Evolutionary conservation across 2,113 vertebrate genomes (phyloP).

Genomic region (Sphaerodactylus townsendi): DNA sequence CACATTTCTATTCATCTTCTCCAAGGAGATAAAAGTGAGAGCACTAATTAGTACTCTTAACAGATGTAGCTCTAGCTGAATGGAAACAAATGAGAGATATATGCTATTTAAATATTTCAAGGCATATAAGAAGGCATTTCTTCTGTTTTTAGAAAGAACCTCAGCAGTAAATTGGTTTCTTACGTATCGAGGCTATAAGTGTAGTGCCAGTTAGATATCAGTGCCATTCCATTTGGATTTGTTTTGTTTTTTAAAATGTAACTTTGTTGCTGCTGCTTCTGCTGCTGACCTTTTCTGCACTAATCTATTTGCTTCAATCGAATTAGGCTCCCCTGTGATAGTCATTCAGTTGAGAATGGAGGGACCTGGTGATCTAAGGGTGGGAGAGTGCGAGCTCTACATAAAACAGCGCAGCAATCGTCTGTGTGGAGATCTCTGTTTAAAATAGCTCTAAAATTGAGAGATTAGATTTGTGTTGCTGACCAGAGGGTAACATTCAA

Average conservation of each 20-base stretch:
- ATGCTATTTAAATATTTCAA: not conserved
- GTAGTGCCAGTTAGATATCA: not conserved
- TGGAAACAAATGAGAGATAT: not conserved
- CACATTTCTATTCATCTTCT: too few relatives aligned
- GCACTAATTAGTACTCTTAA: not conserved
- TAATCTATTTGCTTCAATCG: constrained; percentile 2
- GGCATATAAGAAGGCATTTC: not conserved
- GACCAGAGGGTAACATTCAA: not conserved
- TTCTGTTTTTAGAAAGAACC: not conserved
- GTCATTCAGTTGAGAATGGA: not conserved
- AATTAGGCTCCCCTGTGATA: not conserved
- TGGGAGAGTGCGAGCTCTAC: not conserved
- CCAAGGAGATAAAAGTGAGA: not conserved
- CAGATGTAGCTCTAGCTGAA: accelerated
- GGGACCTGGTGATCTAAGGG: not conserved
- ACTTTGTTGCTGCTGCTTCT: accelerated
- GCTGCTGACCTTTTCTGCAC: accelerated
- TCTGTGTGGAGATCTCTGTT: not conserved
- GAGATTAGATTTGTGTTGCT: not conserved
- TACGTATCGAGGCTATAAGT: not conserved
- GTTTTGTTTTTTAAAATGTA: not conserved
- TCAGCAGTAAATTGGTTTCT: not conserved
- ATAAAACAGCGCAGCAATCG: not conserved
- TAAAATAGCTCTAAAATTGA: not conserved
- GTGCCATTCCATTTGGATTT: not conserved